Evolutionary conservation across 2,113 vertebrate species (phyloP).

Genomic region (Psittacus erithacus): DNA sequence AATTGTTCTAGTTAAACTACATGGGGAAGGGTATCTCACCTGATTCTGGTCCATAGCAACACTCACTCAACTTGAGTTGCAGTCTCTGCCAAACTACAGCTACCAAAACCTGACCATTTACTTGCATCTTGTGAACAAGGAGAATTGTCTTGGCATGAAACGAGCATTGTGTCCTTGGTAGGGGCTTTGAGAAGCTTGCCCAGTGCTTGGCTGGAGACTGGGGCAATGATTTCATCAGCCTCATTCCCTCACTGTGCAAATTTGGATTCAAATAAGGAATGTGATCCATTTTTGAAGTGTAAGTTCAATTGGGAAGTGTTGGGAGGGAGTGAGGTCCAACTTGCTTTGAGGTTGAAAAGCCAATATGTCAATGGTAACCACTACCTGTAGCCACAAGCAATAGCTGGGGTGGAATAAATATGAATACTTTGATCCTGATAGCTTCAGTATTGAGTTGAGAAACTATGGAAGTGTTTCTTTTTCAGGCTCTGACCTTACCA

Average conservation of each 20-base stretch:
- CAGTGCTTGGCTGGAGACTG: neutral
- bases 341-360: neutral
- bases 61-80: neutral
- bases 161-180: neutral
- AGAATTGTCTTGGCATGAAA: neutral
- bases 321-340: neutral
- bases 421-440: neutral
- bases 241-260: neutral
- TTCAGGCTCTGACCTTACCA: constrained; percentile 82
- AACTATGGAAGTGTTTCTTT: neutral
- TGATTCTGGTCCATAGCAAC: neutral
- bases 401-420: neutral
- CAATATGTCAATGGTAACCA: accelerated
- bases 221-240: neutral
- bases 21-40: neutral
- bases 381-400: neutral
- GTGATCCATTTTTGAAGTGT: neutral
- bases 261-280: neutral
- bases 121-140: neutral
- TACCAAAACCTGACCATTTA: neutral
- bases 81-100: neutral
- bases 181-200: neutral
- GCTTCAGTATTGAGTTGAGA: neutral
- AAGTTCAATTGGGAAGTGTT: neutral
- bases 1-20: neutral